Evolutionary conservation across 2,113 vertebrate genomes (phyloP).

Genomic region (Vireo altiloquus): DNA sequence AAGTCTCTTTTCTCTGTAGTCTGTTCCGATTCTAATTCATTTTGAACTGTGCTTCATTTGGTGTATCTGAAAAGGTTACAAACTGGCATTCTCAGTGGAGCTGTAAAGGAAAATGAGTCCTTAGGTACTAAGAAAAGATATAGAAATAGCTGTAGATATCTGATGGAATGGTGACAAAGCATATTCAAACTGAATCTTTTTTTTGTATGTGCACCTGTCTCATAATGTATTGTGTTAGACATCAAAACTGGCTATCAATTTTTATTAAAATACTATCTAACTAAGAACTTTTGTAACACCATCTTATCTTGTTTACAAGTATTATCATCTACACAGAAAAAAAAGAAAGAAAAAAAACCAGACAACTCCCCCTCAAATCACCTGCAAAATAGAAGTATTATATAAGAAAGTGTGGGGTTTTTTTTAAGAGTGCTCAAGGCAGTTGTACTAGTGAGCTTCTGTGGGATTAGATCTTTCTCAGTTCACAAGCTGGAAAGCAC

Average conservation of each 20-base stretch:
- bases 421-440: background rate
- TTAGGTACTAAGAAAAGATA: background rate
- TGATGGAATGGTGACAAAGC: background rate
- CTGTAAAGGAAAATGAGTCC: background rate
- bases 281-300: background rate
- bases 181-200: background rate
- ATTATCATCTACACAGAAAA: background rate
- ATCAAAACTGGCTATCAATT: background rate
- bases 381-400: background rate
- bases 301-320: background rate
- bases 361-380: fast-evolving
- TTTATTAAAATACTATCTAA: background rate
- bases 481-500: background rate
- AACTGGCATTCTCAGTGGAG: background rate
- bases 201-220: background rate
- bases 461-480: background rate
- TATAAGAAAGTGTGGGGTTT: fast-evolving
- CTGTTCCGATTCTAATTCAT: background rate
- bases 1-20: background rate
- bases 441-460: background rate
- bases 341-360: background rate
- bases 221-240: background rate
- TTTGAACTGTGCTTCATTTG: background rate
- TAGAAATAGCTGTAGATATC: background rate
- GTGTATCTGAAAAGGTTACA: background rate